A percentile compares a stretch with the other conserved stretches of the same genome.
These are phyloP conservation scores for Australoheros facetus DNA, from an alignment of 2,797 vertebrate species.

Conservation along the genomic window DNA sequence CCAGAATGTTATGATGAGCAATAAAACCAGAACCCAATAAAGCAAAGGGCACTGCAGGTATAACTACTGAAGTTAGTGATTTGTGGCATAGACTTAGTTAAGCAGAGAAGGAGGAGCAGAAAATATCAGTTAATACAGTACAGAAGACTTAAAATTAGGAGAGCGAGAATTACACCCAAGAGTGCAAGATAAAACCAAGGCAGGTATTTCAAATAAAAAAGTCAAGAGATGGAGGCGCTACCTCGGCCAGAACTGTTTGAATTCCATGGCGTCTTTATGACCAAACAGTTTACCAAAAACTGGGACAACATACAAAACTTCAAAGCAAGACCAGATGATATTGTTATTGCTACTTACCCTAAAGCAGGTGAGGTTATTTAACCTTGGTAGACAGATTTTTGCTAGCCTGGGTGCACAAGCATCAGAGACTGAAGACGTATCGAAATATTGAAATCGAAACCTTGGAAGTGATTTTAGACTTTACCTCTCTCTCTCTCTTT, in stretches of 20 bases:
- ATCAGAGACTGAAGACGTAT: not conserved
- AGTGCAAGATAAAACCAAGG: not conserved
- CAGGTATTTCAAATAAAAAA: not conserved
- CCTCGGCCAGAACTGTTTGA: conserved; percentile 61
- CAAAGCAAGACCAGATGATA: conserved; percentile 73
- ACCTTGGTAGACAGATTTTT: not conserved
- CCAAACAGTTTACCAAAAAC: conserved; percentile 67
- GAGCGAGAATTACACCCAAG: not conserved
- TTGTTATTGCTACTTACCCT: conserved; percentile 73
- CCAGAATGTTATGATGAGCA: too few species aligned
- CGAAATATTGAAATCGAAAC: not conserved
- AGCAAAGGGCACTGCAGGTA: not conserved
- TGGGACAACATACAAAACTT: conserved; percentile 75
- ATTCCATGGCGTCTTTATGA: conserved; percentile 72
- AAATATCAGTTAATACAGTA: not conserved
- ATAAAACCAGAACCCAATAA: not conserved
- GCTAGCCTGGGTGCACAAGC: not conserved
- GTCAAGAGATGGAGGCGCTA: conserved; percentile 26
- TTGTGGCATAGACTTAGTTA: not conserved
- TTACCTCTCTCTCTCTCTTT: not conserved
- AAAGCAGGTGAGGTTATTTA: conserved; percentile 69
- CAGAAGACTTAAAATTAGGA: not conserved
- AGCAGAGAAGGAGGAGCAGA: not conserved
- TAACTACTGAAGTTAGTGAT: not conserved
- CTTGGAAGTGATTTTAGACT: not conserved